These are phyloP conservation scores for Corydoras sp. DNA, from an alignment of 2,113 vertebrate species.

Conservation along the genomic window DNA sequence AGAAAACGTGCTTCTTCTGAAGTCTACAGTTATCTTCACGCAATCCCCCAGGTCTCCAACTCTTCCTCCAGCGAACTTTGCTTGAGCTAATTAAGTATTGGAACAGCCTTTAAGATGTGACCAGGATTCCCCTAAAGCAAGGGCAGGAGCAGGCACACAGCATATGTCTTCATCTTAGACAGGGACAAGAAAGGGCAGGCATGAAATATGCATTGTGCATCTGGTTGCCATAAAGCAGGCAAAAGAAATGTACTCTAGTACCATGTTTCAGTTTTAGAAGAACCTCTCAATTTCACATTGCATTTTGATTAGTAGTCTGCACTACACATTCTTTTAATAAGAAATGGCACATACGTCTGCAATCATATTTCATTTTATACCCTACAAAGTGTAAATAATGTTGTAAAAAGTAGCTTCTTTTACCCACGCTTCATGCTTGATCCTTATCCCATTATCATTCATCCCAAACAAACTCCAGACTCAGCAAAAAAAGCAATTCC, in stretches of 20 bases:
- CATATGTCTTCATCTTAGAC: conserved; percentile 7
- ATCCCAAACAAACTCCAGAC: conserved; percentile 32
- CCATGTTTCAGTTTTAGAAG: conserved; percentile 5
- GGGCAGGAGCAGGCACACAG: background rate
- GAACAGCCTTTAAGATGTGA: background rate
- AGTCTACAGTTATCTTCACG: background rate
- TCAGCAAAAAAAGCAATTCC: conserved; percentile 43
- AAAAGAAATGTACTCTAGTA: background rate
- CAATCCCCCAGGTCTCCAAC: background rate
- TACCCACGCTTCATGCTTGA: background rate
- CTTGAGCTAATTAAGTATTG: conserved; percentile 2
- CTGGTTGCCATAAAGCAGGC: background rate
- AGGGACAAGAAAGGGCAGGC: background rate
- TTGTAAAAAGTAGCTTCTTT: conserved; percentile 10
- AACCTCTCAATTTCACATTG: background rate
- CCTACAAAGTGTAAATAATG: conserved; percentile 20
- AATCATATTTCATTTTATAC: conserved; percentile 15
- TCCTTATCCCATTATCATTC: conserved; percentile 34
- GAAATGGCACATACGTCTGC: conserved; percentile 8
- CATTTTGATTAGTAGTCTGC: conserved; percentile 1
- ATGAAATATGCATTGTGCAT: conserved; percentile 9
- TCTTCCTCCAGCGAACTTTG: conserved; percentile 11
- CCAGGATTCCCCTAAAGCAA: conserved; percentile 12
- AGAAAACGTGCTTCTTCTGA: conserved; percentile 4
- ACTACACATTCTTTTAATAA: conserved; percentile 7